Conservation (phyloP, 2,888 invertebrate species). For the Penaeus monodon region DNA sequence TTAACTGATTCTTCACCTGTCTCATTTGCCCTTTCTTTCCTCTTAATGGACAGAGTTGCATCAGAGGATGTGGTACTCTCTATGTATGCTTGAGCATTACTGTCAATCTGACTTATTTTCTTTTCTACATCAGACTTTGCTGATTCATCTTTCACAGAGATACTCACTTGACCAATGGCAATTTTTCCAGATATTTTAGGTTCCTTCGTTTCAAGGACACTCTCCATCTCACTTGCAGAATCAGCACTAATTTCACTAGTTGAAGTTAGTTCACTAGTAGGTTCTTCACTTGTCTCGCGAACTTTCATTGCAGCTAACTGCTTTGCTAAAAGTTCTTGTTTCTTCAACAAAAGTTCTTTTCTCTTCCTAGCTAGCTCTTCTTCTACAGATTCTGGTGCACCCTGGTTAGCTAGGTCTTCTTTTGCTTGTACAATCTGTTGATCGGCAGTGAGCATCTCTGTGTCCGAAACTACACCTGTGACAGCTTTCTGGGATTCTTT, state of each 20-base stretch:
- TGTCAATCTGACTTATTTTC: constrained; percentile 5
- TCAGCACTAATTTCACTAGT: constrained; percentile 41
- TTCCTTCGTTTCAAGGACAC: constrained; percentile 4
- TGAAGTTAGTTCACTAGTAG: constrained; percentile 29
- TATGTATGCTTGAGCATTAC: constrained; percentile 15
- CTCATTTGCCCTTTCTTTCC: neutral
- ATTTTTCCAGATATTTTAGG: neutral
- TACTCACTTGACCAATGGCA: neutral
- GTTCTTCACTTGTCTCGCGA: constrained; percentile 39
- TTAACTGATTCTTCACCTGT: constrained; percentile 16
- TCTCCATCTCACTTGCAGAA: constrained; percentile 17
- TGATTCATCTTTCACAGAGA: neutral
- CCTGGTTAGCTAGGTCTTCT: neutral
- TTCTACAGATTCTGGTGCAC: neutral
- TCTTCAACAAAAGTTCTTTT: constrained; percentile 38
- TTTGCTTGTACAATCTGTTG: neutral
- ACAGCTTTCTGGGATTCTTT: constrained; percentile 5
- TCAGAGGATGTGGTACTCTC: constrained; percentile 31
- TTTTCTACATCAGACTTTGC: constrained; percentile 13
- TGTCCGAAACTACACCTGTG: neutral
- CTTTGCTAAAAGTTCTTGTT: constrained; percentile 42
- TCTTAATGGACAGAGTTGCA: constrained; percentile 37
- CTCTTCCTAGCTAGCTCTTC: constrained; percentile 35
- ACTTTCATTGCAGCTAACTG: constrained; percentile 34
- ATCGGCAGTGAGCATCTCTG: neutral